These are phyloP conservation scores for Enteromius unitaeniatus DNA, from an alignment of 2,797 vertebrate genomes.

Conservation along the genomic window DNA sequence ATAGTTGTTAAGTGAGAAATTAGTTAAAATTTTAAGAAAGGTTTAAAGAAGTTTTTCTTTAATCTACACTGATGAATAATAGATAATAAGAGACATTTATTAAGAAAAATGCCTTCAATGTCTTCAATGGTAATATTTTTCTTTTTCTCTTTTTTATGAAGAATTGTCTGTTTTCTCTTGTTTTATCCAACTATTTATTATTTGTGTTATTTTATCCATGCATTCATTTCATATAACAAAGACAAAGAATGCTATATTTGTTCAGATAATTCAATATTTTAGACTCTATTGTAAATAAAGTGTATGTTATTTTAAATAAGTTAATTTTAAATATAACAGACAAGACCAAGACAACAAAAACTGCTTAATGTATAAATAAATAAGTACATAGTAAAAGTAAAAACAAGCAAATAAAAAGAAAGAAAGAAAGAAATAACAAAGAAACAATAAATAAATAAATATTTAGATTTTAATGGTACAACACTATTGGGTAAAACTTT, in stretches of 20 bases:
- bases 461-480: too few species aligned
- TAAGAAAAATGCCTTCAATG: not conserved
- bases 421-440: too few species aligned
- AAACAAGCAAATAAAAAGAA: too few species aligned
- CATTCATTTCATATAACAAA: not conserved
- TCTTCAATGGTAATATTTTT: not conserved
- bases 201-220: not conserved
- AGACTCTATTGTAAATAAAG: too few species aligned
- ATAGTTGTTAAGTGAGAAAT: not conserved
- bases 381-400: too few species aligned
- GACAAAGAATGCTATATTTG: not conserved
- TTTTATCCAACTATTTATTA: not conserved
- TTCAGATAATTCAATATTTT: not conserved
- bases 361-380: too few species aligned
- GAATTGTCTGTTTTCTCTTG: not conserved
- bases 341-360: too few species aligned
- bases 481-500: too few species aligned
- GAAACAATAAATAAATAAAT: too few species aligned
- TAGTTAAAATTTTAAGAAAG: not conserved
- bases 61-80: not conserved
- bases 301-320: not conserved
- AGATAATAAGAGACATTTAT: not conserved
- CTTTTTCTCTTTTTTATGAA: not conserved
- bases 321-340: not conserved
- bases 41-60: not conserved